Base-by-base conservation (phyloP, 1,140 invertebrate genomes). In the Papilio dardanus region DNA sequence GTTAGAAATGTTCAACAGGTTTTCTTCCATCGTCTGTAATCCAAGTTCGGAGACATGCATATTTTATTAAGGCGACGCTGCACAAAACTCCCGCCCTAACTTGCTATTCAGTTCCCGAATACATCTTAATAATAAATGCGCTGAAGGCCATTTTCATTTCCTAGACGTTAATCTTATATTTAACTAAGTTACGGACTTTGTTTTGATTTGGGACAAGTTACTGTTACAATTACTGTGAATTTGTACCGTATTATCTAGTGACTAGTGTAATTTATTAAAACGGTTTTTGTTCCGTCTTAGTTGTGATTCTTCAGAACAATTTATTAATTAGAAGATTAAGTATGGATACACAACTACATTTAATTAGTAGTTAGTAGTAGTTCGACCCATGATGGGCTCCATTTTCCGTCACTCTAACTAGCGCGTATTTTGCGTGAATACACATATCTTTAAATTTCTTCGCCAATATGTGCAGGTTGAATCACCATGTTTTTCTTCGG, bases 31-130 rank as follows among this genome's bases (percentile, higher is more conserved):
- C 76, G 77, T 30, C 66, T 54, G 79, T 81, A 78, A 76, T 71
- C 81, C 79, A n/a, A n/a, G 84, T 87, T 77, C 79, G 74, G 79
- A 58, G 77, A 85, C 83, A 85, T 90, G 84, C 88, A 91, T 91
- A 88, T 90, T 91, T 88, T 86, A 90, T 91, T 84, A 35, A 40
- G n/a, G 33, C 7, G n/a, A 31, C 66, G 66, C 66, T 68, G 77
- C 62, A 67, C 74, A 76, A 76, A 81, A 69, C 67, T 69, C 10
- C n/a, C 28, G 31, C 66, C 35, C 21, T 69, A 69, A 69, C n/a
- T 69, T 69, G 19, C 6, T n/a, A 69, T 69, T 69, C 66, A 40
- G 31, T 37, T 24, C 16, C 67, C 19, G 35, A 69, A 69, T 69
- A 69, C 35, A 37, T 8, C 42, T 69, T 40, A 69, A 69, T 69